Evolutionary conservation across 2,888 invertebrate species (phyloP).

Genomic region (Incurvaria masculella): DNA sequence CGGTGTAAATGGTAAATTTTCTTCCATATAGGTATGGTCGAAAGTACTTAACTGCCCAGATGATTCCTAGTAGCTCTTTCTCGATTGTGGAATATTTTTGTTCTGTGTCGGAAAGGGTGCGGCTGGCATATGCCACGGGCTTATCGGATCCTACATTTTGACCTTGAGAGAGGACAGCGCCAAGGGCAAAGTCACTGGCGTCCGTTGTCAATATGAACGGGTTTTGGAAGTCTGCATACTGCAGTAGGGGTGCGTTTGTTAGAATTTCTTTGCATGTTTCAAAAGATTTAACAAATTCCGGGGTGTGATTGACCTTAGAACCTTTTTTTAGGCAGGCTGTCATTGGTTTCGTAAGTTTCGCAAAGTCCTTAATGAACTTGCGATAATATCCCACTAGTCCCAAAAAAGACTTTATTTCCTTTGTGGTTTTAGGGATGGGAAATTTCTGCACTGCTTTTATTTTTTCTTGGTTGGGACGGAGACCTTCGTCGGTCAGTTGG

Average conservation of each 20-base stretch:
- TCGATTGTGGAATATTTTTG: constrained; percentile 21
- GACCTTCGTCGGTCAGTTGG: constrained; percentile 13
- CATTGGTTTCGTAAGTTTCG: constrained; percentile 18
- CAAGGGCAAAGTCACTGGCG: constrained; percentile 20
- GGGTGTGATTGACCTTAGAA: neutral
- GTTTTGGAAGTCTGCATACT: constrained; percentile 25
- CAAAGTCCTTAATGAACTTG: constrained; percentile 21
- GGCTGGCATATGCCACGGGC: constrained; percentile 19
- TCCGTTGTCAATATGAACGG: constrained; percentile 20
- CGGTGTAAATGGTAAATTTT: constrained; percentile 28
- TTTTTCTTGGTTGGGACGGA: constrained; percentile 8
- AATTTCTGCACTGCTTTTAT: constrained; percentile 19
- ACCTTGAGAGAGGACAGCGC: constrained; percentile 21
- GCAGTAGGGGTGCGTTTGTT: constrained; percentile 22
- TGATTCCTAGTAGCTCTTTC: constrained; percentile 26
- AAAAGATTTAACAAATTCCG: constrained; percentile 17
- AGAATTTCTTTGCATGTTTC: constrained; percentile 20
- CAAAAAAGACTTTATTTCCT: constrained; percentile 10
- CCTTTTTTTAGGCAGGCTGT: constrained; percentile 17
- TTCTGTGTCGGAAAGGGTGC: constrained; percentile 19
- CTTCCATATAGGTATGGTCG: constrained; percentile 26
- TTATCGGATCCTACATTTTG: constrained; percentile 18
- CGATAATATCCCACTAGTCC: constrained; percentile 21
- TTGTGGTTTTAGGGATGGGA: constrained; percentile 7
- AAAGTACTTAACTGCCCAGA: constrained; percentile 26